phyloP scores from a whole-genome alignment of 2,113 vertebrate genomes.

The Coptodon bakossiorum region DNA sequence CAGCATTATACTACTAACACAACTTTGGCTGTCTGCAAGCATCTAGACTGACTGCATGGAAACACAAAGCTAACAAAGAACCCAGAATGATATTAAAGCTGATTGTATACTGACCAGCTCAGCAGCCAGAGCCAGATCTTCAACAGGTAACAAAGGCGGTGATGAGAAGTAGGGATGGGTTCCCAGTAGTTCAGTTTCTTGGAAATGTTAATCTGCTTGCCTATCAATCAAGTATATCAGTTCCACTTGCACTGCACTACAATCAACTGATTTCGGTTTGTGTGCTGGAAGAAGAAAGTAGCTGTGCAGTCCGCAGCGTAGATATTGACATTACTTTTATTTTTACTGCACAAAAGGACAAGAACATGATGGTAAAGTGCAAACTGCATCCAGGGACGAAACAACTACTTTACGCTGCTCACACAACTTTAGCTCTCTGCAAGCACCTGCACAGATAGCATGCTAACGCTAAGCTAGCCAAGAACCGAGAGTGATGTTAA shows the following conservation, averaged over 20 bases:
- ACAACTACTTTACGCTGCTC: background rate
- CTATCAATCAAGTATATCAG: background rate
- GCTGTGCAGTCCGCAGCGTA: background rate
- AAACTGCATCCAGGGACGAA: background rate
- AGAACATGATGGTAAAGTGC: background rate
- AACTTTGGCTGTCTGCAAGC: background rate
- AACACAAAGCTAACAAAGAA: background rate
- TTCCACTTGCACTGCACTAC: background rate
- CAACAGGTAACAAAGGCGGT: background rate
- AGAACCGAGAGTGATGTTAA: background rate
- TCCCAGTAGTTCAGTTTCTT: background rate
- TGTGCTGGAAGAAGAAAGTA: background rate
- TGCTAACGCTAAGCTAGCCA: background rate
- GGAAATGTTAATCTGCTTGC: background rate
- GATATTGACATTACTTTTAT: background rate
- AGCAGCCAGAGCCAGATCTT: background rate
- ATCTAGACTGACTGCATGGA: background rate
- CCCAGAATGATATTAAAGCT: background rate
- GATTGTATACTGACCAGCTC: background rate
- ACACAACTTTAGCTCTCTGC: background rate
- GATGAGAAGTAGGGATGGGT: background rate
- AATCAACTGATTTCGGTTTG: background rate
- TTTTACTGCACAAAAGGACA: background rate
- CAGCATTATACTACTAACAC: background rate
- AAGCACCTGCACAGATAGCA: background rate